phyloP scores from a whole-genome alignment of 2,888 invertebrate species.

The Eueremaeus valkanovi region DNA sequence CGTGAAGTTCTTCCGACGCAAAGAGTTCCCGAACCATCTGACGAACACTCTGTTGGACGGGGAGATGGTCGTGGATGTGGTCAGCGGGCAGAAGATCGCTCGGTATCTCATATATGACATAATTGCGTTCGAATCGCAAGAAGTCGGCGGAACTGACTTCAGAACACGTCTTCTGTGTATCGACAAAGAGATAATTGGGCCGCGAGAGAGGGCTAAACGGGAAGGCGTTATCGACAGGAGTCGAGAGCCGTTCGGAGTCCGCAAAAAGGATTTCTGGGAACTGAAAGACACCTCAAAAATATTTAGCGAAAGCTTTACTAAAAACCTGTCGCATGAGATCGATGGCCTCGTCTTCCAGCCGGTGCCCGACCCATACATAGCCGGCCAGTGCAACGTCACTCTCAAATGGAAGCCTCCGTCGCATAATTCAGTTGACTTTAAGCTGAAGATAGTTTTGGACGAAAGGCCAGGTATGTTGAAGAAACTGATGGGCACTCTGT shows the following conservation, averaged over 20 bases:
- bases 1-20: constrained; percentile 71
- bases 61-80: constrained; percentile 93
- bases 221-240: constrained; percentile 69
- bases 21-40: constrained; percentile 67
- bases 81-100: constrained; percentile 67
- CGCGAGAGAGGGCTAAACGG: constrained; percentile 69
- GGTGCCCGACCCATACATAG: constrained; percentile 72
- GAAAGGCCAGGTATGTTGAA: constrained; percentile 65
- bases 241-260: constrained; percentile 81
- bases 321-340: constrained; percentile 82
- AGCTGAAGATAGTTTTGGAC: constrained; percentile 71
- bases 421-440: constrained; percentile 94
- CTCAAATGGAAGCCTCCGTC: constrained; percentile 96
- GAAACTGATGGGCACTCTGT: constrained; percentile 68
- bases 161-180: constrained; percentile 73
- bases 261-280: constrained; percentile 88
- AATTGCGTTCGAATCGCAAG: constrained; percentile 71
- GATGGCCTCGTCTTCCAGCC: constrained; percentile 99
- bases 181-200: constrained; percentile 57
- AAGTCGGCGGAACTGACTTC: constrained; percentile 73
- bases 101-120: constrained; percentile 94
- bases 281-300: constrained; percentile 48
- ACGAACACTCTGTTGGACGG: constrained; percentile 84
- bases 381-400: constrained; percentile 76
- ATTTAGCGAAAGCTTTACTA: constrained; percentile 74